Base-by-base conservation (phyloP, 1,140 invertebrate genomes). In the Physella acuta region DNA sequence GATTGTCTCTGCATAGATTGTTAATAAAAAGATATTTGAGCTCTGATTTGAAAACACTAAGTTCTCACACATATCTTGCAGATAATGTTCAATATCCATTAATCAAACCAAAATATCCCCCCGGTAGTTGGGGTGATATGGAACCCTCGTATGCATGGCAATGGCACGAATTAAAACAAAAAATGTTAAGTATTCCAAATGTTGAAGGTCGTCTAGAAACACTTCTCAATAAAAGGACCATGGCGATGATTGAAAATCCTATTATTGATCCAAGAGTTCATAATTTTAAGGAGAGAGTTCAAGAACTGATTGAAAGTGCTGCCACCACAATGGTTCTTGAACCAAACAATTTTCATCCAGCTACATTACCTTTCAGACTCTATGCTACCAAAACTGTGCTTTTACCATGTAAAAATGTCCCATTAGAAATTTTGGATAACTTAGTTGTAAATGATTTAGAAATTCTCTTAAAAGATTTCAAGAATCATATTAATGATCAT, bases 91-190 rank as follows among this genome's bases (percentile, higher is more conserved):
- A 55, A 36, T 82, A 82, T 63, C 80, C 80, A 24, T 72, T 73
- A 0, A 70, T 79, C 20, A 82, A 78, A 53, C 75, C 78, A 1
- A 75, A 74, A 71, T 81, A 68, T 71, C 80, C 80, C 0, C 70
- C 75, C 0, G 80, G 80, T 24, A 69, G 39, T 53, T 82, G 80
- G 80, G 75, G 76, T 5, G 58, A 71, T n/a, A 76, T 78, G 73
- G 51, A 56, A 3, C 61, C 62, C 14, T 44, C 69, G 33, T 55
- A 70, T 14, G 75, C 76, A 11, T 82, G 80, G 80, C 16, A 55
- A 28, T 73, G 74, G 64, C 63, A 76, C 34, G 68, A 71, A 17
- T 4, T 66, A 14, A 52, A 53, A 26, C 44, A 75, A 20, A 53
- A 74, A 20, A 31, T 72, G 33, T 37, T 71, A 3, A 30, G 33